These are phyloP conservation scores for Cyclopterus lumpus DNA, from an alignment of 2,797 vertebrate species.

Conservation along the genomic window DNA sequence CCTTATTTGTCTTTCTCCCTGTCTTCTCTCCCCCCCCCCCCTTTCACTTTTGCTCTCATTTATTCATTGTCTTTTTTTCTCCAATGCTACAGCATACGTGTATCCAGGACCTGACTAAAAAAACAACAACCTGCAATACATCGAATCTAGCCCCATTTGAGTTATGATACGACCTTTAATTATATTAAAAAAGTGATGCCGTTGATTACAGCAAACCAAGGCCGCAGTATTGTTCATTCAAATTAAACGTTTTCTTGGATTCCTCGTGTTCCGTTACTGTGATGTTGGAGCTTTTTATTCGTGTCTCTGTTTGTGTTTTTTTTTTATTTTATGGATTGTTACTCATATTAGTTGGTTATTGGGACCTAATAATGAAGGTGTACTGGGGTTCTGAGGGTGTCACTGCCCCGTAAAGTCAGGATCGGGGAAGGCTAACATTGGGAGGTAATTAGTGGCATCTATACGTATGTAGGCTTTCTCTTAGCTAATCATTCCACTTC, in stretches of 20 bases:
- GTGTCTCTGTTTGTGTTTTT: neutral
- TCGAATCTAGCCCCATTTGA: conserved; percentile 1
- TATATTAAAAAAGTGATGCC: neutral
- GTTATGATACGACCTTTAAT: conserved; percentile 3
- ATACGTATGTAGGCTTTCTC: neutral
- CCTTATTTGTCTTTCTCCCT: conserved; percentile 40
- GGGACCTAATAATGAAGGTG: conserved; percentile 17
- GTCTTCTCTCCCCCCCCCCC: neutral
- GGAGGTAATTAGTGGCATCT: conserved; percentile 9
- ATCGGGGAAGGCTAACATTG: conserved; percentile 1
- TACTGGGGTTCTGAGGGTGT: conserved; percentile 25
- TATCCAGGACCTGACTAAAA: neutral
- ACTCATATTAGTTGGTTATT: conserved; percentile 11
- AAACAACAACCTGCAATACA: conserved; percentile 6
- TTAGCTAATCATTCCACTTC: neutral
- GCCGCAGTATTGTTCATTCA: neutral
- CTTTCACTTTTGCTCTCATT: conserved; percentile 46
- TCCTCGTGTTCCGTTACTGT: neutral
- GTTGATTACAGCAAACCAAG: neutral
- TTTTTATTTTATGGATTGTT: conserved; percentile 6
- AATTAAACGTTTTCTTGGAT: neutral
- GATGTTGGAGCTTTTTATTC: neutral
- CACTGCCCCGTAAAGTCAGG: conserved; percentile 19
- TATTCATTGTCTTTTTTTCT: conserved; percentile 47
- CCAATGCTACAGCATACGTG: conserved; percentile 11